Evolutionary conservation across 2,113 vertebrate species (phyloP), one percentile per base, ranked within the genome.

Genomic region (Stercorarius parasiticus): DNA sequence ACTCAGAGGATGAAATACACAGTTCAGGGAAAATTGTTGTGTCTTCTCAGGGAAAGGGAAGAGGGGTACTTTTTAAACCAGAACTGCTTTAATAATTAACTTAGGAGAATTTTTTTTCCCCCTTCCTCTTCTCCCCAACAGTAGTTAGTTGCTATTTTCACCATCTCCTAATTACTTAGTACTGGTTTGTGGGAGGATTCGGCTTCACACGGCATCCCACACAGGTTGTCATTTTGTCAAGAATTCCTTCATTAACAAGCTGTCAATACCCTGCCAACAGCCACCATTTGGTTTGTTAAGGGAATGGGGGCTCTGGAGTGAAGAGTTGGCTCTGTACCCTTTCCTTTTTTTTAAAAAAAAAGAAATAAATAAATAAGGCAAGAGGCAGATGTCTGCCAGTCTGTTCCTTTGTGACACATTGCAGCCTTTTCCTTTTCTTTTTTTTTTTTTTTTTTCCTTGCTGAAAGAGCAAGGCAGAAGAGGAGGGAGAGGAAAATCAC

Each of bases 231-330:
- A 98, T 98, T 97, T 98, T 98, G 98, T 98, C 98, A 98, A 98
- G 97, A 97, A 98, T 98, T 96, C 98, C 97, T 98, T 97, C 97
- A 98, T 98, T 98, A 98, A 98, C 98, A 98, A 98, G 98, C 98
- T 98, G 98, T 98, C 98, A 98, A 92, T 98, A 97, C 74, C 94
- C 96, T 97, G 98, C 98, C 98, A 98, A 97, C 97, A 98, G 97
- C 97, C 94, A 47, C 98, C 98, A 98, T 98, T 98, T 98, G 98
- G 98, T 98, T 98, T 97, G 97, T 94, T 97, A 97, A 88, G 95
- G 97, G 98, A 98, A 96, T 58, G 45, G 96, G 97, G 93, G 97
- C 97, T 97, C 95, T 96, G 95, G 95, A 96, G 97, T 97, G 96
- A 97, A 97, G 97, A 97, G 95, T 97, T 98, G 97, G 98, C 98